Base-by-base conservation (phyloP, 2,888 invertebrate species). In the Halocaridina rubra region DNA sequence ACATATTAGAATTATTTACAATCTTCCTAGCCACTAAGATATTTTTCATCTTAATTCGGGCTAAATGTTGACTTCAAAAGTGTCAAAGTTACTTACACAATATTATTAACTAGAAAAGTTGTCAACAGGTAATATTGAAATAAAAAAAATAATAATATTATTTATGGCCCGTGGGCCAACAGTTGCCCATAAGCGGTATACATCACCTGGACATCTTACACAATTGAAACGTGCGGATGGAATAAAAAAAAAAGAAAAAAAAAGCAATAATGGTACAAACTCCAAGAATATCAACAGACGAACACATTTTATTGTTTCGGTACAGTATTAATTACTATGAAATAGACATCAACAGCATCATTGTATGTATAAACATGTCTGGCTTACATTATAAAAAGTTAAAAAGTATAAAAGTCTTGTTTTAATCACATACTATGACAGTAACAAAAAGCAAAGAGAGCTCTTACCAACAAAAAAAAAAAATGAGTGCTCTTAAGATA, bases 291-390 rank as follows among this genome's bases (percentile, higher is more conserved):
- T 80, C 30, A 80, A 80, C 79, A 80, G 79, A 80, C 79, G 79
- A 80, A 69, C 79, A 80, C 79, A 80, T 80, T 80, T 80, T 80
- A 80, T 80, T 80, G 79, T 80, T 80, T 80, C 71, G 67, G 69
- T 79, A 79, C 79, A 80, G 32, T 80, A 71, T 80, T 80, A 80
- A 80, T 80, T 71, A 80, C 79, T 80, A 80, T 80, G 79, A 80
- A 80, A 80, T 71, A 80, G 79, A 80, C 79, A 80, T 80, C 30
- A 80, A 69, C 69, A 69, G 79, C 53, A 69, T 69, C 53, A 80
- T 24, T 80, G 69, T 69, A 69, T 80, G 57, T 57, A 71, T 69
- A 46, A 69, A 57, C 22, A 80, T 80, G 79, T 71, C 79, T 71
- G 69, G 57, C 79, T 80, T 80, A 80, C 69, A 80, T 59, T 80